Conservation (phyloP, 1,140 invertebrate species). For the Brachionus angularis region DNA sequence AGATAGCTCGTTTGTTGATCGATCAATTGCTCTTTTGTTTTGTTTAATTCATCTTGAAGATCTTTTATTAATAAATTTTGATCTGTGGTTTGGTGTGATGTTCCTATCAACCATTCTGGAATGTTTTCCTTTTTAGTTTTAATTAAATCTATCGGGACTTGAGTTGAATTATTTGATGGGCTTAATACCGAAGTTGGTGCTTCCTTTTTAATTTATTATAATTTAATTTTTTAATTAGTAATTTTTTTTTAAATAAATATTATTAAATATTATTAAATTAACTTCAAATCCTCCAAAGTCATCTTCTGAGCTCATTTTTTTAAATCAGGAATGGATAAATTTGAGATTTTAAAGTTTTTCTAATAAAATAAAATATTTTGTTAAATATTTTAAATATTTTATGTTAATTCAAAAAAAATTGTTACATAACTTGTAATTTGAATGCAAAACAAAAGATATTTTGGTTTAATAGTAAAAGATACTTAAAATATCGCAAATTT, state of each 20-base stretch:
- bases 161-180: no score
- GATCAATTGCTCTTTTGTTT: slow-evolving; percentile 11
- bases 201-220: no score
- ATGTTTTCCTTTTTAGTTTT: neutral
- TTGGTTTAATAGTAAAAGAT: no score
- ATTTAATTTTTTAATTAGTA: no score
- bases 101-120: slow-evolving; percentile 1
- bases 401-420: no score
- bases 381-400: no score
- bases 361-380: no score
- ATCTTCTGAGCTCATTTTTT: slow-evolving; percentile 19
- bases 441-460: no score
- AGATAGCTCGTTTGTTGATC: slow-evolving; percentile 26
- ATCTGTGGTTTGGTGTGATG: neutral
- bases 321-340: slow-evolving; percentile 3
- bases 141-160: neutral
- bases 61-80: neutral
- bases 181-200: neutral
- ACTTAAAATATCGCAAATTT: no score
- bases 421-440: no score
- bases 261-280: neutral
- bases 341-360: neutral
- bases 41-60: neutral
- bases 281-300: slow-evolving; percentile 31
- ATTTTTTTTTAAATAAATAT: no score